Conservation (phyloP, 2,888 invertebrate genomes). For the Lottia gigantea region DNA sequence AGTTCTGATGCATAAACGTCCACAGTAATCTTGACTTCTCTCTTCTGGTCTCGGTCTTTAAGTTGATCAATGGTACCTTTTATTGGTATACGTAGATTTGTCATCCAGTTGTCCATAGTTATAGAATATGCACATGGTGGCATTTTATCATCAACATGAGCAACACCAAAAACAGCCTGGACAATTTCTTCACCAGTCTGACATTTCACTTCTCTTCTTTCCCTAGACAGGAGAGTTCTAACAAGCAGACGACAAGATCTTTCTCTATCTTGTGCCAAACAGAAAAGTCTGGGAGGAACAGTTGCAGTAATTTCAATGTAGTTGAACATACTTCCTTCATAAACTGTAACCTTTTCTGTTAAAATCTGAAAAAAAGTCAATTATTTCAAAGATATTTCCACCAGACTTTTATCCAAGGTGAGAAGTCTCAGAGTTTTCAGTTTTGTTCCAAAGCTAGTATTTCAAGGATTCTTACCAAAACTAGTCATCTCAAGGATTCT, state of each 20-base stretch:
- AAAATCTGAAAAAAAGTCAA: slow-evolving; percentile 31
- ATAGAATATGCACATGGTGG: slow-evolving; percentile 37
- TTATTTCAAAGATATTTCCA: too few relatives aligned
- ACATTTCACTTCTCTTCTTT: slow-evolving; percentile 37
- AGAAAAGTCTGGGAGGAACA: slow-evolving; percentile 43
- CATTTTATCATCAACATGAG: slow-evolving; percentile 18
- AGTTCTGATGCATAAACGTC: slow-evolving; percentile 21
- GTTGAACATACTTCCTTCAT: slow-evolving; percentile 34
- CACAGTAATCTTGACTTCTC: slow-evolving; percentile 32
- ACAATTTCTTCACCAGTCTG: slow-evolving; percentile 31
- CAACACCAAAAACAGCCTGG: slow-evolving; percentile 40
- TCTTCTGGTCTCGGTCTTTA: slow-evolving; percentile 37
- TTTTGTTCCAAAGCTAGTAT: too few relatives aligned
- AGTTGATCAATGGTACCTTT: slow-evolving; percentile 41
- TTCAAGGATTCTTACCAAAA: too few relatives aligned
- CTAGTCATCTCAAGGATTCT: too few relatives aligned
- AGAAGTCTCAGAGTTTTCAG: too few relatives aligned
- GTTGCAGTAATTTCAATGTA: slow-evolving; percentile 30
- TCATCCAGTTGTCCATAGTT: slow-evolving; percentile 36
- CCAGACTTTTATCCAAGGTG: too few relatives aligned
- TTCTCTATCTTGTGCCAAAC: slow-evolving; percentile 35
- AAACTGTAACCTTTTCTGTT: slow-evolving; percentile 30
- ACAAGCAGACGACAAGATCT: slow-evolving; percentile 34
- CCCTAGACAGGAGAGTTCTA: slow-evolving; percentile 18
- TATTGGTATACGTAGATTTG: slow-evolving; percentile 33